phyloP scores from a whole-genome alignment of 2,113 vertebrate genomes.

The Acrocephalus kingi region DNA sequence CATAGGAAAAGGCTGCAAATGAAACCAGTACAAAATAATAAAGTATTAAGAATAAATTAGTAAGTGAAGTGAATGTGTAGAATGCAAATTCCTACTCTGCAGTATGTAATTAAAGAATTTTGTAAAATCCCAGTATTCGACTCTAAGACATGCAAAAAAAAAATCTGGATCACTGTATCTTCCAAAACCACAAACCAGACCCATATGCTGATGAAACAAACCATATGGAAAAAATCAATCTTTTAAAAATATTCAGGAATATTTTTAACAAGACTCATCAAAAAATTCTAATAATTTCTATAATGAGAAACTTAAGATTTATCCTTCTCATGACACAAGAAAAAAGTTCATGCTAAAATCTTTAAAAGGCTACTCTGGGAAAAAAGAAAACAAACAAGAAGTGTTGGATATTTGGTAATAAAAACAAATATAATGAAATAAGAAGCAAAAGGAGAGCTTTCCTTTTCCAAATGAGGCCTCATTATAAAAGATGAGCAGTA shows the following conservation, averaged over 20 bases:
- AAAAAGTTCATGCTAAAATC: not conserved
- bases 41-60: not conserved
- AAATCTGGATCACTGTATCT: not conserved
- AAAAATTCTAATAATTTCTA: conserved; percentile 7
- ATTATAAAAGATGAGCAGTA: not conserved
- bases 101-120: not conserved
- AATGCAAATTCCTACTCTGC: not conserved
- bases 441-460: not conserved
- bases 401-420: not conserved
- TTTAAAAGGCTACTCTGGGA: not conserved
- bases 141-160: not conserved
- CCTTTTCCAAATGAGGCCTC: not conserved
- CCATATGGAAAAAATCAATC: not conserved
- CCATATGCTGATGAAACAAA: conserved; percentile 5
- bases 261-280: not conserved
- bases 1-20: not conserved
- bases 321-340: not conserved
- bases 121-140: not conserved
- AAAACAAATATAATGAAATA: not conserved
- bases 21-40: not conserved
- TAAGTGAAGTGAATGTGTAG: not conserved
- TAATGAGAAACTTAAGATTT: not conserved
- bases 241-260: conserved; percentile 12
- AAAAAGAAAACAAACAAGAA: not conserved
- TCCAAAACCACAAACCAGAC: conserved; percentile 18